A percentile compares a stretch with the other conserved stretches of the same genome.
These are phyloP conservation scores for Drosophila sp. DNA, from an alignment of 1,140 invertebrate genomes.

Conservation along the genomic window DNA sequence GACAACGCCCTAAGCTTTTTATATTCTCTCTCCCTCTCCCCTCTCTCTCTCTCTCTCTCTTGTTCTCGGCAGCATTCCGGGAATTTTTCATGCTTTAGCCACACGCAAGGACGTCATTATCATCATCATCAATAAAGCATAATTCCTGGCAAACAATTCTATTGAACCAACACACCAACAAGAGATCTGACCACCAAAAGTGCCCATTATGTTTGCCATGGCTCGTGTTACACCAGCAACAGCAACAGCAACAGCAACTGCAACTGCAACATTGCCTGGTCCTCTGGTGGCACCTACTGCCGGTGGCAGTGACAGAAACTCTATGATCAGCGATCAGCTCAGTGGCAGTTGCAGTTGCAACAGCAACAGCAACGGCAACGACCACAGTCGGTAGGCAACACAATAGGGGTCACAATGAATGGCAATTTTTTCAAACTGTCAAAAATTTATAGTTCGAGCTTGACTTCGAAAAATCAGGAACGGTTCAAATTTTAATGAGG, in stretches of 20 bases:
- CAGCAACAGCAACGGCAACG: neutral
- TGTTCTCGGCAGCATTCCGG: slow-evolving; percentile 52
- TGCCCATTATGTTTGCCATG: slow-evolving; percentile 56
- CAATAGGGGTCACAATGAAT: slow-evolving; percentile 82
- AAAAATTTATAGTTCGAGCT: slow-evolving; percentile 77
- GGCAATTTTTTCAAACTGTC: slow-evolving; percentile 82
- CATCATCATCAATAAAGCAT: slow-evolving; percentile 82
- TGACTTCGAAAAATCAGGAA: neutral
- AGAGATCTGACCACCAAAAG: slow-evolving; percentile 53
- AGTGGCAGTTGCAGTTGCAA: slow-evolving; percentile 31
- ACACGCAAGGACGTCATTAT: slow-evolving; percentile 67
- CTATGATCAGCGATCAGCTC: slow-evolving; percentile 65
- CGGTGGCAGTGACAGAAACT: slow-evolving; percentile 20
- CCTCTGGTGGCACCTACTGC: slow-evolving; percentile 6
- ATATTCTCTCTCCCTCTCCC: neutral
- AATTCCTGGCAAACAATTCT: slow-evolving; percentile 81
- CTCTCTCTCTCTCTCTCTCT: neutral
- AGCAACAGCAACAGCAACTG: slow-evolving; percentile 8
- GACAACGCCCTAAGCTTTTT: slow-evolving; percentile 21
- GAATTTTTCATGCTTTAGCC: slow-evolving; percentile 75
- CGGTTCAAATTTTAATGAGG: neutral
- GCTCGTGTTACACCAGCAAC: slow-evolving; percentile 69
- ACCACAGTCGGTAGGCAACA: slow-evolving; percentile 31
- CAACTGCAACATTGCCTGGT: slow-evolving; percentile 2
- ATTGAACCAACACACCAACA: slow-evolving; percentile 65